Evolutionary conservation across 2,888 invertebrate genomes (phyloP).

Genomic region (Nemurella pictetii): DNA sequence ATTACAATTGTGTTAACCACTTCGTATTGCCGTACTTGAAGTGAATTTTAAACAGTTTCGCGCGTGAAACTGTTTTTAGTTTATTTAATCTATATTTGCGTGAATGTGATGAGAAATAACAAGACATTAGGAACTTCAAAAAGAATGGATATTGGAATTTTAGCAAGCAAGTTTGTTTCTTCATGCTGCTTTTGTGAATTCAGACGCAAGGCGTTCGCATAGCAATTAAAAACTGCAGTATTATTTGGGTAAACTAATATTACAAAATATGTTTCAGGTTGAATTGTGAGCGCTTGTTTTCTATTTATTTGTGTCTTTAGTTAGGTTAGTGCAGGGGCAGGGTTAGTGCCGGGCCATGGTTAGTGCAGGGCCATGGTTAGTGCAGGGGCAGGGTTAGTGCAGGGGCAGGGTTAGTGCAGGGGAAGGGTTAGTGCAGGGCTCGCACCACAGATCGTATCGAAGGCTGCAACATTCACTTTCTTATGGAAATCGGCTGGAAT

Average conservation of each 20-base stretch:
- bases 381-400: too few species aligned
- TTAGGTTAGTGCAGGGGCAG: not conserved
- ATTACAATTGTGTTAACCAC: not conserved
- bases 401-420: too few species aligned
- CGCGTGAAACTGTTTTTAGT: not conserved
- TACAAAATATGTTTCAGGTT: not conserved
- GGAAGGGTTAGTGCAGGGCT: too few species aligned
- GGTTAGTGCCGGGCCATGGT: too few species aligned
- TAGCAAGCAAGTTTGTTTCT: not conserved
- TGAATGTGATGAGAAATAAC: not conserved
- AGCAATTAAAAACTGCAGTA: not conserved
- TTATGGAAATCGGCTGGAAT: too few species aligned
- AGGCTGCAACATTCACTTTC: too few species aligned
- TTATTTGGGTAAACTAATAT: not conserved
- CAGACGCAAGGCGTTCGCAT: not conserved
- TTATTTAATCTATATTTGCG: not conserved
- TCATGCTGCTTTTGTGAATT: not conserved
- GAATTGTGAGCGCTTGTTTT: not conserved
- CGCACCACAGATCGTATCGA: too few species aligned
- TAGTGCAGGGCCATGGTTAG: too few species aligned
- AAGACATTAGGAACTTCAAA: not conserved
- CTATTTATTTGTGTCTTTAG: not conserved
- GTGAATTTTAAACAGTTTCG: too few species aligned
- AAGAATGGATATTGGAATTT: not conserved
- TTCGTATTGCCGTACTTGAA: not conserved